Percentiles rank a stretch among this genome's conserved stretches.
phyloP scores from a whole-genome alignment of 1,140 invertebrate species.

The Drosophila gunungcola region DNA sequence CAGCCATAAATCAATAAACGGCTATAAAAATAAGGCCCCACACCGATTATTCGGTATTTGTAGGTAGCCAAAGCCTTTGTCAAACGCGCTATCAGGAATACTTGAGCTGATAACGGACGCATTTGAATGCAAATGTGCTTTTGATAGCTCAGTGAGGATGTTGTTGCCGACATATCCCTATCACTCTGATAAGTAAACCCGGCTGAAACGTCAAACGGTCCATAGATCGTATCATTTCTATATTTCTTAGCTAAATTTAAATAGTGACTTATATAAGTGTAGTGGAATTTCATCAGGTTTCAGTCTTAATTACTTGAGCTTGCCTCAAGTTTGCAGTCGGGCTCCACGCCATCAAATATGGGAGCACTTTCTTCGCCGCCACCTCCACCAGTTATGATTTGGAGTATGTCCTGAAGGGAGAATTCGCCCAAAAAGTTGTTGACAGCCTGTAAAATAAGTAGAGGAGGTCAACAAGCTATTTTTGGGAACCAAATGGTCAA shows the following conservation, averaged over 20 bases:
- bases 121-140: slow-evolving; percentile 57
- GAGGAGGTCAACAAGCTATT: background rate
- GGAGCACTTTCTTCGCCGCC: slow-evolving; percentile 50
- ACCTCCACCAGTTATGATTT: slow-evolving; percentile 55
- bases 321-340: slow-evolving; percentile 52
- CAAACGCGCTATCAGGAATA: slow-evolving; percentile 27
- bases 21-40: slow-evolving; percentile 56
- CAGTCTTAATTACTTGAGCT: slow-evolving; percentile 38
- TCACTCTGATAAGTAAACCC: slow-evolving; percentile 17
- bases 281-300: slow-evolving; percentile 1
- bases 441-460: slow-evolving; percentile 41
- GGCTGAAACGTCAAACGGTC: slow-evolving; percentile 28
- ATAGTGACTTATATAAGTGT: slow-evolving; percentile 1
- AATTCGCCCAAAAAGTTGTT: slow-evolving; percentile 59
- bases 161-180: slow-evolving; percentile 38
- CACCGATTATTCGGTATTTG: slow-evolving; percentile 28
- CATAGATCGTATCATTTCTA: slow-evolving; percentile 26
- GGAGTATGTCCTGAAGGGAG: slow-evolving; percentile 52
- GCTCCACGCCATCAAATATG: slow-evolving; percentile 71
- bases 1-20: slow-evolving; percentile 65
- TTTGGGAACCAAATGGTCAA: background rate
- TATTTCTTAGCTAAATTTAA: slow-evolving; percentile 7
- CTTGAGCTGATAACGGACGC: slow-evolving; percentile 29
- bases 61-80: slow-evolving; percentile 33
- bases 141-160: slow-evolving; percentile 28